These are phyloP conservation scores for Alosa sapidissima DNA, from an alignment of 2,797 vertebrate genomes.

Conservation along the genomic window DNA sequence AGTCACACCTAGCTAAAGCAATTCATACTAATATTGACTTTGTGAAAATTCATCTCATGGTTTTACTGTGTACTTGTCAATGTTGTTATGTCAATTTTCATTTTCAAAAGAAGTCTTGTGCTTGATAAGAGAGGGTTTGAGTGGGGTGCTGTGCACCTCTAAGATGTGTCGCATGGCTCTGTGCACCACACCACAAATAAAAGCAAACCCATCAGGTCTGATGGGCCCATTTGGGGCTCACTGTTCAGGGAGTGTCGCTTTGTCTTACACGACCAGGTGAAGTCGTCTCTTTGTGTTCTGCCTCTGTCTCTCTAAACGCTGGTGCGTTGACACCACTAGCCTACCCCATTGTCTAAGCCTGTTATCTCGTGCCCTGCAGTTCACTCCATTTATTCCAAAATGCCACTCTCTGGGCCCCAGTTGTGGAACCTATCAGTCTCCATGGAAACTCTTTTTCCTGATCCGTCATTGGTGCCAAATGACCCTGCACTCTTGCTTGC, in stretches of 20 bases:
- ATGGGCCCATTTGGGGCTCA: conserved; percentile 10
- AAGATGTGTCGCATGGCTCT: background rate
- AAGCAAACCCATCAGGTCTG: conserved; percentile 14
- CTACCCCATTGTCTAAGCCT: conserved; percentile 58
- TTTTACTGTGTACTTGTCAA: background rate
- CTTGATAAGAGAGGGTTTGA: background rate
- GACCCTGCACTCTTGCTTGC: conserved; percentile 59
- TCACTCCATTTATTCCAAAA: conserved; percentile 63
- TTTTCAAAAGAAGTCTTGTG: background rate
- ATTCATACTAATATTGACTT: background rate
- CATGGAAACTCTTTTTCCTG: conserved; percentile 70
- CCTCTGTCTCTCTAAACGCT: conserved; percentile 16
- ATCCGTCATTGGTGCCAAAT: conserved; percentile 64
- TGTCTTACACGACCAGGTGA: conserved; percentile 53
- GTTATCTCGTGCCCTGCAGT: conserved; percentile 63
- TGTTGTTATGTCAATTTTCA: conserved; percentile 3
- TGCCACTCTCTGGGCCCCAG: conserved; percentile 58
- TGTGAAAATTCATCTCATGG: background rate
- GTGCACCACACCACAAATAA: background rate
- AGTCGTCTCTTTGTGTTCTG: conserved; percentile 45
- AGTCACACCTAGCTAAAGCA: background rate
- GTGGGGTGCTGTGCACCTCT: background rate
- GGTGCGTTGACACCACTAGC: conserved; percentile 53
- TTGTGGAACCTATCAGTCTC: conserved; percentile 64
- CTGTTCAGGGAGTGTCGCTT: background rate